Evolutionary conservation across 1,140 invertebrate species (phyloP).

Genomic region (Trialeurodes vaporariorum): DNA sequence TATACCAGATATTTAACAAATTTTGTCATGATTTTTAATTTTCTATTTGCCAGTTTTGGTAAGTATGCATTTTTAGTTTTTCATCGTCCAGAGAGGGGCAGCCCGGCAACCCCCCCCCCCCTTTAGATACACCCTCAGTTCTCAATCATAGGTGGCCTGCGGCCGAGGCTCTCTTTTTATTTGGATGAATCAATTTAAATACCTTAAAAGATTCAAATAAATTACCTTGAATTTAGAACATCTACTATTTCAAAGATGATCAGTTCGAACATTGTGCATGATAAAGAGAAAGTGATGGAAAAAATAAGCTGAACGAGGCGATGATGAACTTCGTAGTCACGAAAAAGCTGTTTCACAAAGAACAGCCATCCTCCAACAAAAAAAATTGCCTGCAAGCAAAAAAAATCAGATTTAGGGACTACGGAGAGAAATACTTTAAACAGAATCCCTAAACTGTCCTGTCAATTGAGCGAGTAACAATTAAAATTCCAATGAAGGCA

Average conservation of each 20-base stretch:
- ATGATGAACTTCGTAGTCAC: conserved; percentile 97
- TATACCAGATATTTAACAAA: too few relatives aligned
- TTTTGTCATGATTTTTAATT: too few relatives aligned
- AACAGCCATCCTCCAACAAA: conserved; percentile 97
- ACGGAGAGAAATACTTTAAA: conserved; percentile 10
- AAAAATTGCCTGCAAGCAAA: conserved; percentile 69
- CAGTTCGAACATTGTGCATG: conserved; percentile 98
- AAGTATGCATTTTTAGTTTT: too few relatives aligned
- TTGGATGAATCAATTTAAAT: too few relatives aligned
- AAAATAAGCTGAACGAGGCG: conserved; percentile 91
- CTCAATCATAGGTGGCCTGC: too few relatives aligned
- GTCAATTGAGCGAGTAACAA: not conserved
- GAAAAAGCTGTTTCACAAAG: conserved; percentile 95
- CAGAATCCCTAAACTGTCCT: not conserved
- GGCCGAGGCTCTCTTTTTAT: too few relatives aligned
- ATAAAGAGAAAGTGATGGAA: conserved; percentile 91
- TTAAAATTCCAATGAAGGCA: not conserved
- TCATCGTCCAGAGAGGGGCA: too few relatives aligned
- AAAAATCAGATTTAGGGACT: conserved; percentile 16
- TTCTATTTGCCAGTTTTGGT: too few relatives aligned
- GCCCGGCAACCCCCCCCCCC: too few relatives aligned
- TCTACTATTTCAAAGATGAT: conserved; percentile 99
- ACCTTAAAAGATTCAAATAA: too few relatives aligned
- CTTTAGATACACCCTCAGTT: too few relatives aligned
- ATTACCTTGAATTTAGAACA: conserved; percentile 67